Conservation (phyloP, 37 sponge, comb jelly and placozoan species). For the Theonella swinhoei region DNA sequence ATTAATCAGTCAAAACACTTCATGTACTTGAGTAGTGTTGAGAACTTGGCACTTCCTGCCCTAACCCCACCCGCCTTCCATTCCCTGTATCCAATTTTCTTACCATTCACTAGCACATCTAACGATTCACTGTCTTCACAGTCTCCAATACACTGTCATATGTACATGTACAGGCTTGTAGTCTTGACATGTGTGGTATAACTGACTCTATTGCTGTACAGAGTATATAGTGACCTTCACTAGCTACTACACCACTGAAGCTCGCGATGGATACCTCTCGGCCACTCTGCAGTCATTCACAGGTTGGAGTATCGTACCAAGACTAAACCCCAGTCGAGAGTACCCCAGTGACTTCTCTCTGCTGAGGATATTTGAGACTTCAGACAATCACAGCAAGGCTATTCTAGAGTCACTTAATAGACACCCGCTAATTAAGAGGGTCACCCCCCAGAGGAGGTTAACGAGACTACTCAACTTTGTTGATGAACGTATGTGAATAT, state of each 20-base stretch:
- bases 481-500: constrained; percentile 19
- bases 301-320: constrained; percentile 62
- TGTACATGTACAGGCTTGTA: background rate
- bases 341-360: constrained; percentile 89
- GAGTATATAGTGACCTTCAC: constrained; percentile 90
- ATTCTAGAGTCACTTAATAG: constrained; percentile 40
- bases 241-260: constrained; percentile 74
- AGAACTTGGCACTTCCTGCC: too few relatives aligned
- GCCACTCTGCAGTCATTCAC: constrained; percentile 53
- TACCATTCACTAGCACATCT: too few relatives aligned
- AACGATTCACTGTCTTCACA: too few relatives aligned
- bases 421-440: constrained; percentile 66
- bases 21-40: too few relatives aligned
- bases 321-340: constrained; percentile 65
- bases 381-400: background rate
- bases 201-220: background rate
- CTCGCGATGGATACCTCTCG: constrained; percentile 62
- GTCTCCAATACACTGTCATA: background rate
- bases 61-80: too few relatives aligned
- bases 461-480: constrained; percentile 35
- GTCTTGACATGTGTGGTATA: background rate
- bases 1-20: too few relatives aligned
- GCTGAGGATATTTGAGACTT: constrained; percentile 35
- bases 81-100: too few relatives aligned
- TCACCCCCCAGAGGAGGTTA: constrained; percentile 78